A percentile compares a stretch with the other conserved stretches of the same genome.
These are phyloP conservation scores for Callithrix jacchus DNA, from an alignment of 2,113 vertebrate genomes.

Conservation along the genomic window DNA sequence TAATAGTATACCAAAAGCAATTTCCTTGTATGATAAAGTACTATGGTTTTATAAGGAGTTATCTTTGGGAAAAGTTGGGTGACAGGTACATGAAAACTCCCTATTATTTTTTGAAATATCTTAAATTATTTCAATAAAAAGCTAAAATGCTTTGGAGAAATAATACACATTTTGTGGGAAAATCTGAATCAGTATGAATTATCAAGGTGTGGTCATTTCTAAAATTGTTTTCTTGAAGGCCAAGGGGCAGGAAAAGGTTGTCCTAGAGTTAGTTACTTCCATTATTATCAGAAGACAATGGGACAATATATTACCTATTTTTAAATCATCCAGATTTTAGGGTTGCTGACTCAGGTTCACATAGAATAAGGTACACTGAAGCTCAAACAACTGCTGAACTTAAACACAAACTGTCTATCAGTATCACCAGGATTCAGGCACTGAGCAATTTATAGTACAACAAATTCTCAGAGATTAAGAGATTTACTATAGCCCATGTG, in stretches of 20 bases:
- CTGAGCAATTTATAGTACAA: conserved; percentile 65
- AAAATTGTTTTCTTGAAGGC: neutral
- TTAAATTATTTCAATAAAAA: neutral
- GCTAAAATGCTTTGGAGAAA: neutral
- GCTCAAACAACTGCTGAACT: conserved; percentile 66
- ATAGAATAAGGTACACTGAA: conserved; percentile 71
- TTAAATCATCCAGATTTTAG: neutral
- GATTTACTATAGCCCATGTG: conserved; percentile 73
- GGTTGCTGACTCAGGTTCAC: conserved; percentile 10
- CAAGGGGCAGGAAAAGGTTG: neutral
- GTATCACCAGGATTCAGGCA: conserved; percentile 66
- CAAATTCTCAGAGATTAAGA: conserved; percentile 79
- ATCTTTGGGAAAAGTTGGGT: neutral
- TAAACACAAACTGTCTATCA: conserved; percentile 75
- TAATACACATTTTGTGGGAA: neutral
- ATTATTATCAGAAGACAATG: neutral
- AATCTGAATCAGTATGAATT: neutral
- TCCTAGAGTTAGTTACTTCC: neutral
- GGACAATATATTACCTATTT: neutral
- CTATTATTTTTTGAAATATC: neutral
- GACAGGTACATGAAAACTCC: neutral
- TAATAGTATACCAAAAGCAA: neutral
- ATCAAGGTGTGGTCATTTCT: neutral
- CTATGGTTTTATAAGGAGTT: neutral
- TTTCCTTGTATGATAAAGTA: neutral